These are phyloP conservation scores for Lacanobia oleracea DNA, from an alignment of 2,888 invertebrate genomes.

Conservation along the genomic window DNA sequence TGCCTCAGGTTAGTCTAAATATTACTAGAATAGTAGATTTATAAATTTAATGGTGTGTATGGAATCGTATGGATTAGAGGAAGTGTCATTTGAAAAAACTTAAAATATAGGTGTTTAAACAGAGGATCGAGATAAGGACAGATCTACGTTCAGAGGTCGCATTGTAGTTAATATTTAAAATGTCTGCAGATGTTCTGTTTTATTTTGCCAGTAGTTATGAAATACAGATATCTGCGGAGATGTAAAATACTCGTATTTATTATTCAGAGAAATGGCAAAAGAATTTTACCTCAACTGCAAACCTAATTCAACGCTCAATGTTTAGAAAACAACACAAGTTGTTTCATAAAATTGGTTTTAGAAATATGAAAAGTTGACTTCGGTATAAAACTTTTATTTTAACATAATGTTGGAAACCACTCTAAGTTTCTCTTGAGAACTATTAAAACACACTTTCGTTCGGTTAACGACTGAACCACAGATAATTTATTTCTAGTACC, in stretches of 20 bases:
- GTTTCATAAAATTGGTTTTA: conserved; percentile 44
- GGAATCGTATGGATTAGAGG: too few relatives aligned
- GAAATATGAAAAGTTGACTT: conserved; percentile 35
- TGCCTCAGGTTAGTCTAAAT: not conserved
- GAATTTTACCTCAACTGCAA: conserved; percentile 21
- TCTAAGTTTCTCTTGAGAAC: conserved; percentile 18
- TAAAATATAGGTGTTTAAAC: too few relatives aligned
- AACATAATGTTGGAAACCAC: conserved; percentile 32
- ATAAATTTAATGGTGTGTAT: conserved; percentile 8
- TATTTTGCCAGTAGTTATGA: conserved; percentile 1
- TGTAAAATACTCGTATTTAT: conserved; percentile 4
- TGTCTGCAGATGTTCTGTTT: conserved; percentile 1
- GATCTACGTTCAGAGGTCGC: not conserved
- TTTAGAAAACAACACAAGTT: conserved; percentile 36
- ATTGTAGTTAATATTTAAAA: conserved; percentile 17
- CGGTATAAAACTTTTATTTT: conserved; percentile 43
- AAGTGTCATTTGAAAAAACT: not conserved
- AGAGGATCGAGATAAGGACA: not conserved
- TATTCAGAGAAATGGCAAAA: conserved; percentile 15
- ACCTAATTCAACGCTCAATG: conserved; percentile 17
- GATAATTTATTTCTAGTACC: too few relatives aligned
- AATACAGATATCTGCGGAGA: conserved; percentile 23
- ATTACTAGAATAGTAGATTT: not conserved
- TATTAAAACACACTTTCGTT: too few relatives aligned
- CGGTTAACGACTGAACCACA: too few relatives aligned